These are phyloP conservation scores for Florisuga fusca DNA, from an alignment of 2,797 vertebrate genomes.

Conservation along the genomic window DNA sequence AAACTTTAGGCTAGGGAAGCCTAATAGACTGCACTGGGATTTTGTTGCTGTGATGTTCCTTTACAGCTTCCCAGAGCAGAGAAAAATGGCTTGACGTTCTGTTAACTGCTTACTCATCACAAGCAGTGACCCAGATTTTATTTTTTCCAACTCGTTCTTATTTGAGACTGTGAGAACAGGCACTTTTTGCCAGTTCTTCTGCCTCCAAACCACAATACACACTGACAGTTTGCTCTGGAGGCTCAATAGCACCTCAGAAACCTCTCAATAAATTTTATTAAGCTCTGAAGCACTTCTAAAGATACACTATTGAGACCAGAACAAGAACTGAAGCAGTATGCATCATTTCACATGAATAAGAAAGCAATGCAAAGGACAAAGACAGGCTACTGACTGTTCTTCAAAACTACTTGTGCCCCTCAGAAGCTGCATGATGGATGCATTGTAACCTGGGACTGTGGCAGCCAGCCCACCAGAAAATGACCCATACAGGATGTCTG, in stretches of 20 bases:
- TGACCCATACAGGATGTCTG: neutral
- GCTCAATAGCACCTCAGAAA: neutral
- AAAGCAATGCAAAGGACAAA: neutral
- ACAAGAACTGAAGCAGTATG: neutral
- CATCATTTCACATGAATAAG: neutral
- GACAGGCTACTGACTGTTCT: neutral
- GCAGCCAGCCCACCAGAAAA: neutral
- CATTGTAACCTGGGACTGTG: neutral
- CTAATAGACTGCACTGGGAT: constrained; percentile 48
- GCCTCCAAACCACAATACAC: constrained; percentile 1
- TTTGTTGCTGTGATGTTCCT: constrained; percentile 27
- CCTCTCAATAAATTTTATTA: neutral
- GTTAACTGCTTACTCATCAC: constrained; percentile 55
- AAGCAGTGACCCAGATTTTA: constrained; percentile 56
- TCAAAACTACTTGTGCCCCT: neutral
- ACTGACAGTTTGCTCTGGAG: constrained; percentile 17
- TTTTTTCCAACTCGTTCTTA: neutral
- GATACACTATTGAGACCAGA: neutral
- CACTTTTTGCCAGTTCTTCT: constrained; percentile 14
- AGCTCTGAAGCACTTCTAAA: neutral
- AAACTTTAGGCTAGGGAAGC: neutral
- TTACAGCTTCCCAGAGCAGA: constrained; percentile 11
- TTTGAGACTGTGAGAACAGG: constrained; percentile 30
- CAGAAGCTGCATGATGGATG: neutral
- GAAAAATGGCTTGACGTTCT: rapidly evolving